Percentiles rank a stretch among this genome's conserved stretches.
Conservation (phyloP, 2,113 vertebrate species). For the Calidris pugnax region DNA sequence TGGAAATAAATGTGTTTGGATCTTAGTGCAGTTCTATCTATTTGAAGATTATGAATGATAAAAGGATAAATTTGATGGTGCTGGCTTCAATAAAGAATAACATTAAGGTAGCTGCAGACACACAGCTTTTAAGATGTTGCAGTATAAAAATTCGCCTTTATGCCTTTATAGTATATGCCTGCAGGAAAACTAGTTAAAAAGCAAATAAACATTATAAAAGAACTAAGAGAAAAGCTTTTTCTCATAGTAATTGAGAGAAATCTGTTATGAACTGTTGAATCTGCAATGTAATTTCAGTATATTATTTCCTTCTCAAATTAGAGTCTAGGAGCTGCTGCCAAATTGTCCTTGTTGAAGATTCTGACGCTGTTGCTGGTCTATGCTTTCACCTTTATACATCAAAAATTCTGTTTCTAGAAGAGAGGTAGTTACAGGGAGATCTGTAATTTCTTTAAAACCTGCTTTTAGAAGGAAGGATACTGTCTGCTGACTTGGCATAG, state of each 20-base stretch:
- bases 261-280: constrained; percentile 3
- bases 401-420: neutral
- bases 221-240: constrained; percentile 19
- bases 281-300: constrained; percentile 9
- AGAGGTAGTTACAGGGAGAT: neutral
- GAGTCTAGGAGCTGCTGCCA: neutral
- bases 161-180: constrained; percentile 23
- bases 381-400: neutral
- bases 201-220: constrained; percentile 39
- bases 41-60: constrained; percentile 32
- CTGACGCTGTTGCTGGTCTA: neutral
- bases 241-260: constrained; percentile 7
- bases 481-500: neutral
- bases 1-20: neutral
- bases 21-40: neutral
- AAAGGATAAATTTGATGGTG: constrained; percentile 1
- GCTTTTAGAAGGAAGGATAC: neutral
- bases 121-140: neutral
- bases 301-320: constrained; percentile 16
- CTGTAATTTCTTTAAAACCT: neutral
- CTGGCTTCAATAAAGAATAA: constrained; percentile 50
- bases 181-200: constrained; percentile 44
- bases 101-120: constrained; percentile 42
- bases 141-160: neutral
- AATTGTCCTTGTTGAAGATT: neutral